A percentile compares a stretch with the other conserved stretches of the same genome.
Conservation (phyloP, 2,797 vertebrate genomes). For the Hoplostethus atlanticus region DNA sequence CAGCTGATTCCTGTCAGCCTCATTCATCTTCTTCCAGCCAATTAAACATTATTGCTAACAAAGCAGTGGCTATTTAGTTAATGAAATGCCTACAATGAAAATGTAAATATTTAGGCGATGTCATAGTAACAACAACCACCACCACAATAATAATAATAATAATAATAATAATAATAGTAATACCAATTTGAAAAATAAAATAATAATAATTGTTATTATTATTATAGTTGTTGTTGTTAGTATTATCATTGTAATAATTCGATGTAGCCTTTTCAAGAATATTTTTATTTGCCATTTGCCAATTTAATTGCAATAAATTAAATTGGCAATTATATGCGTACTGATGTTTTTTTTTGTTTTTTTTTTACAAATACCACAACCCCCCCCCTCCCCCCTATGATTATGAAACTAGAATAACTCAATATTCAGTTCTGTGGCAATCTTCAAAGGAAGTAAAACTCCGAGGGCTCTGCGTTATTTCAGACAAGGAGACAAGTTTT, state of each 20-base stretch:
- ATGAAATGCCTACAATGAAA: conserved; percentile 54
- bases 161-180: conserved; percentile 20
- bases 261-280: no score
- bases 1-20: conserved; percentile 82
- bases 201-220: neutral
- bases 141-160: neutral
- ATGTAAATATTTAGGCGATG: conserved; percentile 45
- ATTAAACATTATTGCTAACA: conserved; percentile 78
- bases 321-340: no score
- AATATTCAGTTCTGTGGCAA: neutral
- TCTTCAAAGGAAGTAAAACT: no score
- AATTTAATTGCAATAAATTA: no score
- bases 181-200: conserved; percentile 5
- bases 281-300: no score
- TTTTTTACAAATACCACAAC: no score
- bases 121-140: neutral
- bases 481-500: no score
- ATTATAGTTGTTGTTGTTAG: no score
- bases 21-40: conserved; percentile 82
- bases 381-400: neutral
- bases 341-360: no score
- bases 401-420: neutral
- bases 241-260: neutral
- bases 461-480: no score
- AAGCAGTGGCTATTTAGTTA: conserved; percentile 62